Evolutionary conservation across 2,888 invertebrate genomes (phyloP).

Genomic region (Acanthosoma haemorrhoidale): DNA sequence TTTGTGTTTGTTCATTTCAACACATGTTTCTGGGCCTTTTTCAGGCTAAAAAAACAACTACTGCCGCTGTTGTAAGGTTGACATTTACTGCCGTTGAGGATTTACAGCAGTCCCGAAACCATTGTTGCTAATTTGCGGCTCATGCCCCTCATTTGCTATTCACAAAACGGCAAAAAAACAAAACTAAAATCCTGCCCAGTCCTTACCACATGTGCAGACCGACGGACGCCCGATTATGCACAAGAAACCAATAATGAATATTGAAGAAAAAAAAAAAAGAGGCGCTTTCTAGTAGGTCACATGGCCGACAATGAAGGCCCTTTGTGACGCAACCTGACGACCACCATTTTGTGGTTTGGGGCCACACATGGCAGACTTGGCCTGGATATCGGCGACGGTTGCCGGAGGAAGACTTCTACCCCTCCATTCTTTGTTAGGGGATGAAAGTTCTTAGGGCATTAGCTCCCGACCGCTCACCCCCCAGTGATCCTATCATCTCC

Average conservation of each 20-base stretch:
- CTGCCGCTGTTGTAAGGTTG: background rate
- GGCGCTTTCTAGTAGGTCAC: no score
- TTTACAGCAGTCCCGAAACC: background rate
- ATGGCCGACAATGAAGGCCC: no score
- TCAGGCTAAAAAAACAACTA: no score
- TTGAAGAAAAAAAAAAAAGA: background rate
- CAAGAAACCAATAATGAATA: background rate
- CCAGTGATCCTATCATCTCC: background rate
- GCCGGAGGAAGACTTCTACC: background rate
- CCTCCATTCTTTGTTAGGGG: background rate
- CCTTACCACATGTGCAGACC: background rate
- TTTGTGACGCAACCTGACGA: background rate
- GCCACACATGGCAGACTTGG: background rate
- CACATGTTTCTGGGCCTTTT: no score
- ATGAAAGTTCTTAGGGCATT: no score
- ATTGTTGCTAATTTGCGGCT: background rate
- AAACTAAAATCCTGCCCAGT: background rate
- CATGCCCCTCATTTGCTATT: background rate
- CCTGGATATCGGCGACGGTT: background rate
- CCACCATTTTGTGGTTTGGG: background rate
- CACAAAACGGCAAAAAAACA: background rate
- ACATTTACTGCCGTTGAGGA: background rate
- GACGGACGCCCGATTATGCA: background rate
- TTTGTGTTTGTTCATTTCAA: no score
- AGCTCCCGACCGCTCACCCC: background rate